Percentiles rank a stretch among this genome's conserved stretches.
Evolutionary conservation across 2,113 vertebrate species (phyloP).

Genomic region (Catharus fuscescens): DNA sequence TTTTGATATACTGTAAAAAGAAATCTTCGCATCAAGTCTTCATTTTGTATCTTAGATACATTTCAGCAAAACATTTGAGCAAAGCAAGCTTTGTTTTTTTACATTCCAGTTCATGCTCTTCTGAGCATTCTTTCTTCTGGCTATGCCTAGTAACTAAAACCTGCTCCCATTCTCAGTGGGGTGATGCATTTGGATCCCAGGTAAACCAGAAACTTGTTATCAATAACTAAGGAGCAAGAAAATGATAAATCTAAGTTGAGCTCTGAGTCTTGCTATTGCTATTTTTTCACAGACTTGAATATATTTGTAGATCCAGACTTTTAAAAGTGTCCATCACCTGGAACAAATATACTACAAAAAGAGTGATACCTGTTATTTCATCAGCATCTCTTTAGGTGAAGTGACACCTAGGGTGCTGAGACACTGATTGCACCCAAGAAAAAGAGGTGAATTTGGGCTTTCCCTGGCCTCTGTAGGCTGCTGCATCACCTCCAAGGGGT

Average conservation of each 20-base stretch:
- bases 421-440: background rate
- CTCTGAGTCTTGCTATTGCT: background rate
- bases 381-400: background rate
- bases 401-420: rapidly evolving
- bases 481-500: background rate
- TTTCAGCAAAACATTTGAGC: background rate
- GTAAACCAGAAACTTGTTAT: background rate
- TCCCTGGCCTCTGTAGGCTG: background rate
- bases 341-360: background rate
- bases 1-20: background rate
- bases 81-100: background rate
- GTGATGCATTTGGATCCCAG: background rate
- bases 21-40: background rate
- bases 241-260: background rate
- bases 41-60: background rate
- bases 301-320: background rate
- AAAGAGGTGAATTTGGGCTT: background rate
- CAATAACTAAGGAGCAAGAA: background rate
- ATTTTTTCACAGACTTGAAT: background rate
- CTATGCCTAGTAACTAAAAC: background rate
- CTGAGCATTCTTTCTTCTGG: background rate
- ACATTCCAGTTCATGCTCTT: background rate
- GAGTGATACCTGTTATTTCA: background rate
- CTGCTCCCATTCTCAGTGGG: background rate
- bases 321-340: background rate